phyloP scores from a whole-genome alignment of 2,888 invertebrate species.

The Xylophagus ater region DNA sequence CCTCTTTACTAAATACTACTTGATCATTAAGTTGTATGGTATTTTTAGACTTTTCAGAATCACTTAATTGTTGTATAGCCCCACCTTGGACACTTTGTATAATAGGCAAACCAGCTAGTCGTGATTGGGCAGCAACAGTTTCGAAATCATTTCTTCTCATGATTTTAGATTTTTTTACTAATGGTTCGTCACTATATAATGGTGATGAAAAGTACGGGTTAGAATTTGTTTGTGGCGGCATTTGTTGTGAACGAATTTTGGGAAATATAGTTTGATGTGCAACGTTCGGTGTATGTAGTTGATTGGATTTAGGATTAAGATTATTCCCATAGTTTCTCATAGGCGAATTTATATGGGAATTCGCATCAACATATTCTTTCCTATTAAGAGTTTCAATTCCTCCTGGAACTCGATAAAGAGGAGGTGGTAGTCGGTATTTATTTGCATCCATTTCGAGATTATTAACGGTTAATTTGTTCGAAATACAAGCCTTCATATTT shows the following conservation, averaged over 20 bases:
- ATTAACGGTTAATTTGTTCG: slow-evolving; percentile 2
- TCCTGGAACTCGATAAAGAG: slow-evolving; percentile 9
- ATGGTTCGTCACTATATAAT: slow-evolving; percentile 10
- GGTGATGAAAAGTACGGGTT: too few species aligned
- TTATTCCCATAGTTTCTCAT: too few species aligned
- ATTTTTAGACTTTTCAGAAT: slow-evolving; percentile 42
- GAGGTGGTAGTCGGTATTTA: slow-evolving; percentile 9
- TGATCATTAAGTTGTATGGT: slow-evolving; percentile 60
- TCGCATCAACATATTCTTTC: too few species aligned
- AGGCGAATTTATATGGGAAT: too few species aligned
- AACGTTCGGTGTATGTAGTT: too few species aligned
- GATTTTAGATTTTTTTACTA: slow-evolving; percentile 19
- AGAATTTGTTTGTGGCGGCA: slow-evolving; percentile 7
- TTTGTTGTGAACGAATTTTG: slow-evolving; percentile 20
- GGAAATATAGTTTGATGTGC: too few species aligned
- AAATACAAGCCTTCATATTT: not conserved
- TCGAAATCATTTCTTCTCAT: slow-evolving; percentile 57
- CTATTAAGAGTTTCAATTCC: too few species aligned
- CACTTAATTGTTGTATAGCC: slow-evolving; percentile 12
- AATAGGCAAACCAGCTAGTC: slow-evolving; percentile 58
- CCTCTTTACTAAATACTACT: slow-evolving; percentile 50
- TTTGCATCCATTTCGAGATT: not conserved
- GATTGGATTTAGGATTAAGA: too few species aligned
- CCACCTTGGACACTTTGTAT: slow-evolving; percentile 63
- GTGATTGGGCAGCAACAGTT: slow-evolving; percentile 61